phyloP scores from a whole-genome alignment of 1,140 invertebrate species.

The Eubasilissa regina region DNA sequence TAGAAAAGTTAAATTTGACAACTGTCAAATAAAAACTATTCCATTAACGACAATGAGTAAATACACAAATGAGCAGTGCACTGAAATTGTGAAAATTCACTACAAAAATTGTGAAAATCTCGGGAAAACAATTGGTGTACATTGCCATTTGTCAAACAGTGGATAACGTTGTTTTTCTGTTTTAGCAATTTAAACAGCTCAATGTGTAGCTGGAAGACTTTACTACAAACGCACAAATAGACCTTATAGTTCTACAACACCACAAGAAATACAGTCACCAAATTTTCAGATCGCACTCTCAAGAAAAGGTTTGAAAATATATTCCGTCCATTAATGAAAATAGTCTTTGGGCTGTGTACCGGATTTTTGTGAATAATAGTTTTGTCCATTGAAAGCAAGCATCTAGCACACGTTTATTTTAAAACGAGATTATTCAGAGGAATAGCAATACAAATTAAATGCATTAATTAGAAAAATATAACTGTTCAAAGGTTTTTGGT shows the following conservation, averaged over 20 bases:
- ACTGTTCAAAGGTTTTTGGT: too few relatives aligned
- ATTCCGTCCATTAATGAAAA: constrained; percentile 53
- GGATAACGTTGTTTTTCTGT: constrained; percentile 26
- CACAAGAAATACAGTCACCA: constrained; percentile 33
- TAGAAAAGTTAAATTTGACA: too few relatives aligned
- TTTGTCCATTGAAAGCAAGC: constrained; percentile 55
- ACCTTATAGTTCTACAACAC: constrained; percentile 23
- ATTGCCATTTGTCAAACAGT: too few relatives aligned
- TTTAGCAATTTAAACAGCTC: constrained; percentile 10
- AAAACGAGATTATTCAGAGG: too few relatives aligned
- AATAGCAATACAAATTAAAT: too few relatives aligned
- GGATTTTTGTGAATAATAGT: constrained; percentile 45
- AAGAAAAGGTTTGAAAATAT: constrained; percentile 44
- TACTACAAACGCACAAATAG: constrained; percentile 14
- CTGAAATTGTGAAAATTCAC: too few relatives aligned
- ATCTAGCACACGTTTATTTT: background rate
- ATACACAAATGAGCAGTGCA: too few relatives aligned
- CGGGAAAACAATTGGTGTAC: too few relatives aligned
- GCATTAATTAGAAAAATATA: too few relatives aligned
- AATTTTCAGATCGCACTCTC: constrained; percentile 9
- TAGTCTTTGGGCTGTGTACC: constrained; percentile 48
- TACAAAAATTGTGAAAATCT: too few relatives aligned
- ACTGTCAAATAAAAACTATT: too few relatives aligned
- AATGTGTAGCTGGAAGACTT: background rate
- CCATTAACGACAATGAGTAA: too few relatives aligned